These are phyloP conservation scores for Tachycineta bicolor DNA, from an alignment of 2,113 vertebrate species.

Conservation along the genomic window DNA sequence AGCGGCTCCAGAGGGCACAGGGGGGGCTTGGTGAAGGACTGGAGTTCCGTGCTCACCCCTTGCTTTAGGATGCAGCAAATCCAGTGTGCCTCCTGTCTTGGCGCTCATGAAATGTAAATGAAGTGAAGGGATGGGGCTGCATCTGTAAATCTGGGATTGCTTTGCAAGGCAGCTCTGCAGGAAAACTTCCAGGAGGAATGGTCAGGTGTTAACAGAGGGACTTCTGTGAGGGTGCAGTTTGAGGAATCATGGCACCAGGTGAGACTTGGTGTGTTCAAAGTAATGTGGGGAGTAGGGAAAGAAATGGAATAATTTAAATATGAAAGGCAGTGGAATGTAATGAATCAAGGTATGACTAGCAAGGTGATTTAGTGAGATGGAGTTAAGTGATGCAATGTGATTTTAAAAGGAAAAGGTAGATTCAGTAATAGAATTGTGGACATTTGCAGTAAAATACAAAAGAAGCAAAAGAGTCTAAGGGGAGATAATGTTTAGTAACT, in stretches of 20 bases:
- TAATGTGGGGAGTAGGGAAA: not conserved
- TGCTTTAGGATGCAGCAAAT: not conserved
- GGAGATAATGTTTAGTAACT: not conserved
- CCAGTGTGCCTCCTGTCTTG: not conserved
- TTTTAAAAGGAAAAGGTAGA: not conserved
- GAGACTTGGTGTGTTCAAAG: conserved; percentile 3
- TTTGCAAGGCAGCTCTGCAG: not conserved
- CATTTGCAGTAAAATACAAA: not conserved
- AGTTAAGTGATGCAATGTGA: not conserved
- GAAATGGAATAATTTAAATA: conserved; percentile 39
- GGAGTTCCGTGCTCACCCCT: not conserved
- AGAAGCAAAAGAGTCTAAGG: not conserved
- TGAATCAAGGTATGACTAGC: conserved; percentile 55
- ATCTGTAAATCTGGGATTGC: not conserved
- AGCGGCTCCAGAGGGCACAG: accelerated
- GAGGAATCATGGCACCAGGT: not conserved
- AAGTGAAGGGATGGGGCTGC: not conserved
- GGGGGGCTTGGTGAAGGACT: accelerated
- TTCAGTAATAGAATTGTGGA: not conserved
- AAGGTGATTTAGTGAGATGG: not conserved
- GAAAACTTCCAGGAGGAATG: not conserved
- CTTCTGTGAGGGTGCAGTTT: not conserved
- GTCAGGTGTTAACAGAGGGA: not conserved
- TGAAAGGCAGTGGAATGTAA: conserved; percentile 39
- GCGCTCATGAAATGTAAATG: not conserved